Percentiles rank a stretch among this genome's conserved stretches.
Evolutionary conservation across 2,113 vertebrate species (phyloP).

Genomic region (Passer montanus): DNA sequence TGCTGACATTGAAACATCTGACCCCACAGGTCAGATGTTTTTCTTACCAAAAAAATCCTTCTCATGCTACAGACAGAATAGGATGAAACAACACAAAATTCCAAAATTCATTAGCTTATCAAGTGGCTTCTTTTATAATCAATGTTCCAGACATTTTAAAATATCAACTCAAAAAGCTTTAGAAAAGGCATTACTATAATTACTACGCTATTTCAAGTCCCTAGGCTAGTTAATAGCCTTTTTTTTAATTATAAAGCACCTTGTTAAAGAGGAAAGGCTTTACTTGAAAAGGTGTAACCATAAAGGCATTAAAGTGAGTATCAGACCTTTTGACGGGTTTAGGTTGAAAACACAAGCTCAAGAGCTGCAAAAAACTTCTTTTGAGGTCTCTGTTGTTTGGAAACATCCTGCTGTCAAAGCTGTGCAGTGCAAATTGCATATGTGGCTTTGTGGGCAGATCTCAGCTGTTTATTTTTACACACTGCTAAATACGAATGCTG

Average conservation of each 20-base stretch:
- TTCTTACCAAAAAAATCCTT: neutral
- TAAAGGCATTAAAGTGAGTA: neutral
- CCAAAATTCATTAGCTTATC: neutral
- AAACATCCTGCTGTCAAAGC: constrained; percentile 8
- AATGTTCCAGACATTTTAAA: neutral
- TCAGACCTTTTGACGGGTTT: neutral
- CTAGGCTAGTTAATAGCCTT: neutral
- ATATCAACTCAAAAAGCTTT: neutral
- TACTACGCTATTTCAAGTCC: neutral
- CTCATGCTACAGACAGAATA: neutral
- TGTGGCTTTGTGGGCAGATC: constrained; percentile 34
- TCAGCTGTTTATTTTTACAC: constrained; percentile 54
- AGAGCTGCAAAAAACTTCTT: neutral
- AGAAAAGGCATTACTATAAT: neutral
- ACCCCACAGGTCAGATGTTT: neutral
- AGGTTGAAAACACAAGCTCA: neutral
- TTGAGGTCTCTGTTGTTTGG: constrained; percentile 3
- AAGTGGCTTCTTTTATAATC: neutral
- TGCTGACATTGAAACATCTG: neutral
- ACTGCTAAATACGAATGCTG: neutral
- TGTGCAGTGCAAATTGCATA: neutral
- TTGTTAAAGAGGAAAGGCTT: neutral
- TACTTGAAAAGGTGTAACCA: neutral
- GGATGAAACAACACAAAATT: neutral
- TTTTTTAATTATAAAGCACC: neutral